Conservation (phyloP, 2,797 vertebrate species). For the Threskiornis aethiopicus region DNA sequence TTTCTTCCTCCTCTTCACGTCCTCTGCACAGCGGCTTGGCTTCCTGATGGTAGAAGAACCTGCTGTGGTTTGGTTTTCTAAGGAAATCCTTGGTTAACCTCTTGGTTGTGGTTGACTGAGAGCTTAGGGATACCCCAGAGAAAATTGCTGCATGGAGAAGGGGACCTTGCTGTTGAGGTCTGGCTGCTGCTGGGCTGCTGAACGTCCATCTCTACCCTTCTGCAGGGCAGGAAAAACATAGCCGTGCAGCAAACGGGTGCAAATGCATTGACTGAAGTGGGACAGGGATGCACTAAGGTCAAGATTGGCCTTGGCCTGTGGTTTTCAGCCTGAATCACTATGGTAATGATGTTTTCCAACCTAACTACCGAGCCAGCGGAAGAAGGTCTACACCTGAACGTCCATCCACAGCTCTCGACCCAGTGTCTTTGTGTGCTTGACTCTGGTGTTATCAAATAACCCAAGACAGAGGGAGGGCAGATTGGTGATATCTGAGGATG, state of each 20-base stretch:
- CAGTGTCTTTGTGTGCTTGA: background rate
- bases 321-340: background rate
- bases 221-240: background rate
- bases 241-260: background rate
- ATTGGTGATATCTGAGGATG: background rate
- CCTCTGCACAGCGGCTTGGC: accelerated
- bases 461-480: background rate
- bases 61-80: background rate
- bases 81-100: background rate
- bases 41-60: background rate
- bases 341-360: background rate
- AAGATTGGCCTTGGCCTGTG: background rate
- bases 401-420: background rate
- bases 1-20: background rate
- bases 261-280: background rate
- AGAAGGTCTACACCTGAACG: accelerated
- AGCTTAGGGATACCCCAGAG: background rate
- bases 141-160: background rate
- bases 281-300: background rate
- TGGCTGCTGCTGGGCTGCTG: background rate
- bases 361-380: no score
- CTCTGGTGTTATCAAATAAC: background rate
- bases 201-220: background rate
- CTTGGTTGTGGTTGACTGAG: background rate
- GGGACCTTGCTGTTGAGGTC: background rate